phyloP scores from a whole-genome alignment of 2,888 invertebrate genomes.

The Sarcophaga carnaria region DNA sequence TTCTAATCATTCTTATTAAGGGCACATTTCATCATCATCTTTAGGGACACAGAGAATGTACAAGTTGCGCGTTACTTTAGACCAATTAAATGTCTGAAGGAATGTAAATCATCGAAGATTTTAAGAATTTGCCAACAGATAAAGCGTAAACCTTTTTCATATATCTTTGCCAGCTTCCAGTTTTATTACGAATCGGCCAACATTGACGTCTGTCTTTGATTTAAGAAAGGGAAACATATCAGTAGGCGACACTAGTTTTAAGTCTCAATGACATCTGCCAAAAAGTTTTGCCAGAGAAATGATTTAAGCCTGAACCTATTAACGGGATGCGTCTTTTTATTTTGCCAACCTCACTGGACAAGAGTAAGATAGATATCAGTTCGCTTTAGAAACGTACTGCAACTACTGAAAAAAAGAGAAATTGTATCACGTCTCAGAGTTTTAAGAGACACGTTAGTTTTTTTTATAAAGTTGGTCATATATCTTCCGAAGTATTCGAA shows the following conservation, averaged over 20 bases:
- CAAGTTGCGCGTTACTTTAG: conserved; percentile 31
- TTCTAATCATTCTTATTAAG: conserved; percentile 46
- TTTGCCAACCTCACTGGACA: conserved; percentile 55
- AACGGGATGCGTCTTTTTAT: conserved; percentile 55
- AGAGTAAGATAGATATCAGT: conserved; percentile 60
- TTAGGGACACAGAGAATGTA: conserved; percentile 49
- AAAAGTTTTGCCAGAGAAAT: conserved; percentile 54
- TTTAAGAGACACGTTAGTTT: conserved; percentile 45
- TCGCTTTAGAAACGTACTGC: conserved; percentile 64
- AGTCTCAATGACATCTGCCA: conserved; percentile 64
- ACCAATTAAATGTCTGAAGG: conserved; percentile 49
- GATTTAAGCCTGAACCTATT: conserved; percentile 61
- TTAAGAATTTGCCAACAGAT: conserved; percentile 38
- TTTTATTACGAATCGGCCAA: conserved; percentile 31
- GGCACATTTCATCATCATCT: conserved; percentile 53
- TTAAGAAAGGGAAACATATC: conserved; percentile 41
- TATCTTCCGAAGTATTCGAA: conserved; percentile 25
- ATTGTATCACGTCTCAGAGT: conserved; percentile 62
- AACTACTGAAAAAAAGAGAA: conserved; percentile 68
- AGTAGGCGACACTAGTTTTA: conserved; percentile 58
- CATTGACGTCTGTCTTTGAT: conserved; percentile 26
- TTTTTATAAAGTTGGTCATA: conserved; percentile 43
- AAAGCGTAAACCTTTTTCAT: conserved; percentile 4
- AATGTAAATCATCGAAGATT: conserved; percentile 35
- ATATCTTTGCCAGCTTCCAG: conserved; percentile 50